These are phyloP conservation scores for Teleogryllus oceanicus DNA, from an alignment of 2,888 invertebrate genomes.

Conservation along the genomic window DNA sequence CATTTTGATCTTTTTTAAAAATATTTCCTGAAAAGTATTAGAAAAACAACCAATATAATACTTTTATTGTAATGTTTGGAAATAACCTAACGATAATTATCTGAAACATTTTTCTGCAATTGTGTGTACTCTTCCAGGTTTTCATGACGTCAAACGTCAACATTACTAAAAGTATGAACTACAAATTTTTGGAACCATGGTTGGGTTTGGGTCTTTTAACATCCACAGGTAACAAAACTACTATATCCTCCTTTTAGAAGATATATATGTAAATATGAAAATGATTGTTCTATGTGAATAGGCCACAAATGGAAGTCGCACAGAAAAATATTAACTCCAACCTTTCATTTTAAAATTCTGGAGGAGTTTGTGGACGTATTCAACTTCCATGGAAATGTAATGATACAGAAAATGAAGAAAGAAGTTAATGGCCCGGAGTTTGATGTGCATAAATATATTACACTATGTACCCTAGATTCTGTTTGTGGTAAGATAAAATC, in stretches of 20 bases:
- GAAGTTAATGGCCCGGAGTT: constrained; percentile 49
- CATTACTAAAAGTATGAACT: constrained; percentile 52
- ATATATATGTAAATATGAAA: neutral
- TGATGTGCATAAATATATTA: constrained; percentile 61
- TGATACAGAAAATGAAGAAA: constrained; percentile 54
- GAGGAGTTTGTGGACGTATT: constrained; percentile 69
- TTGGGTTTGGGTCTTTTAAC: constrained; percentile 55
- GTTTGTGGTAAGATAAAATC: constrained; percentile 54
- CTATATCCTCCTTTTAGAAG: no score
- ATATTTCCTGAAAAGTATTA: no score
- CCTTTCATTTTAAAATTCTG: constrained; percentile 75
- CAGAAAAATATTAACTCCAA: constrained; percentile 70
- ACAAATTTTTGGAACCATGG: constrained; percentile 42
- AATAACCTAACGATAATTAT: no score
- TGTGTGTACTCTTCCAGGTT: constrained; percentile 45
- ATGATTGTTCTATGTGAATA: constrained; percentile 38
- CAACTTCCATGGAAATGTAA: constrained; percentile 58
- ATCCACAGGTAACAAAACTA: constrained; percentile 42
- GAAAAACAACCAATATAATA: no score
- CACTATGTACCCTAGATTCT: constrained; percentile 59
- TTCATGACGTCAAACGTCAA: constrained; percentile 51
- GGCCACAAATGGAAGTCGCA: constrained; percentile 62
- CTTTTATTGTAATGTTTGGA: no score
- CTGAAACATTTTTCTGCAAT: no score
- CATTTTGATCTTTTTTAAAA: no score